Percentiles rank a stretch among this genome's conserved stretches.
Conservation (phyloP, 2,888 invertebrate species). For the Pelosia muscerda region DNA sequence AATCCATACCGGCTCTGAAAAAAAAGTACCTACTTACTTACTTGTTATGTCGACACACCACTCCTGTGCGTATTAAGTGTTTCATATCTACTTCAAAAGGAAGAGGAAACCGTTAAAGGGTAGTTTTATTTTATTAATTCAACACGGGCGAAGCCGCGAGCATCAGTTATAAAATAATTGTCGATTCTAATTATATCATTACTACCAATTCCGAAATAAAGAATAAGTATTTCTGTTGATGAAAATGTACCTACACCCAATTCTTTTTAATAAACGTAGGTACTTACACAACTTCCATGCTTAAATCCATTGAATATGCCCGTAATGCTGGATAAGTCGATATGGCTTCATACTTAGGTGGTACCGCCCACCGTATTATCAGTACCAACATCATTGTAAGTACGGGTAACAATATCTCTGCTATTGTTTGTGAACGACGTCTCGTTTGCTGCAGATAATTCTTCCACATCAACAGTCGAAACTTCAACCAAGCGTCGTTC, state of each 20-base stretch:
- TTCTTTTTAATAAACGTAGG: slow-evolving; percentile 29
- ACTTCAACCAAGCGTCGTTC: slow-evolving; percentile 81
- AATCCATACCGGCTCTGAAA: slow-evolving; percentile 73
- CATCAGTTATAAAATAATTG: too few relatives aligned
- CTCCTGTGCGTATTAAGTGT: not conserved
- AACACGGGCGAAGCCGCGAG: too few relatives aligned
- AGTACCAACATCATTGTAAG: slow-evolving; percentile 90
- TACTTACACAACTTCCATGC: slow-evolving; percentile 69
- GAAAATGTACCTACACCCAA: not conserved
- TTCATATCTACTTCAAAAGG: too few relatives aligned
- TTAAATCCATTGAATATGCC: slow-evolving; percentile 63
- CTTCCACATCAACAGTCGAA: slow-evolving; percentile 93
- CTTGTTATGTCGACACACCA: too few relatives aligned
- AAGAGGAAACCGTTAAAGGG: too few relatives aligned
- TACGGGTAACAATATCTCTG: slow-evolving; percentile 90
- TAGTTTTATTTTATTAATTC: too few relatives aligned
- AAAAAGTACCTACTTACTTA: slow-evolving; percentile 6
- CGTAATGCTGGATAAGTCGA: slow-evolving; percentile 63
- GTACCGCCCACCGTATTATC: slow-evolving; percentile 89
- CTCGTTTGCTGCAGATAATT: slow-evolving; percentile 93
- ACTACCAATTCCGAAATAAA: not conserved
- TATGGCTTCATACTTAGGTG: slow-evolving; percentile 75
- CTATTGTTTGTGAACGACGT: slow-evolving; percentile 88
- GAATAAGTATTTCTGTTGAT: not conserved
- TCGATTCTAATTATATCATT: not conserved